Percentiles rank a stretch among this genome's conserved stretches.
phyloP scores from a whole-genome alignment of 2,113 vertebrate species.

The Microtus pennsylvanicus region DNA sequence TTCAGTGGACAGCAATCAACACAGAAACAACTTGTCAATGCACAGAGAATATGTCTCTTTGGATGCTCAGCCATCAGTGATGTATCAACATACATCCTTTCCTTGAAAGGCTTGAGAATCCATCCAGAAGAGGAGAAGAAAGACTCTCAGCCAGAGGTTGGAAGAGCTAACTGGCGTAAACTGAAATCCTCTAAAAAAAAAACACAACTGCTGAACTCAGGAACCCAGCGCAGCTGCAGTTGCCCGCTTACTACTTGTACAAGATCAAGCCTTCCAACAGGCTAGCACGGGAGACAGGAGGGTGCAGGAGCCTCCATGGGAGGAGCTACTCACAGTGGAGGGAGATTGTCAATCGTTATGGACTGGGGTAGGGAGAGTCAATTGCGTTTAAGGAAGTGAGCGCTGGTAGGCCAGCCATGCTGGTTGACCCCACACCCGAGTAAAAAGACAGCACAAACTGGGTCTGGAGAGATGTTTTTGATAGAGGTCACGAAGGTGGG shows the following conservation, averaged over 20 bases:
- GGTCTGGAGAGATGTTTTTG: too few species aligned
- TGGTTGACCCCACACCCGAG: neutral
- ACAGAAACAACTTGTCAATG: neutral
- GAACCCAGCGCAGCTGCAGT: too few species aligned
- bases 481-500: neutral
- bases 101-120: neutral
- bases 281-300: neutral
- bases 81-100: neutral
- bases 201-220: neutral
- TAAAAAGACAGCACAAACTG: neutral
- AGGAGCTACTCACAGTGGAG: too few species aligned
- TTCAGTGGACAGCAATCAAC: neutral
- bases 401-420: neutral
- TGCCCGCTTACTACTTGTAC: neutral
- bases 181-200: neutral
- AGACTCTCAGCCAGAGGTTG: neutral
- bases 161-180: neutral
- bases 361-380: neutral
- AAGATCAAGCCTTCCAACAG: too few species aligned
- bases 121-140: neutral
- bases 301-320: neutral
- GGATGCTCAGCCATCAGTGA: neutral
- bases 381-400: neutral
- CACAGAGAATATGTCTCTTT: neutral
- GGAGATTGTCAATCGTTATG: too few species aligned